Evolutionary conservation across 2,888 invertebrate genomes (phyloP), one percentile per base, ranked within the genome.

Genomic region (Crioceris asparagi): DNA sequence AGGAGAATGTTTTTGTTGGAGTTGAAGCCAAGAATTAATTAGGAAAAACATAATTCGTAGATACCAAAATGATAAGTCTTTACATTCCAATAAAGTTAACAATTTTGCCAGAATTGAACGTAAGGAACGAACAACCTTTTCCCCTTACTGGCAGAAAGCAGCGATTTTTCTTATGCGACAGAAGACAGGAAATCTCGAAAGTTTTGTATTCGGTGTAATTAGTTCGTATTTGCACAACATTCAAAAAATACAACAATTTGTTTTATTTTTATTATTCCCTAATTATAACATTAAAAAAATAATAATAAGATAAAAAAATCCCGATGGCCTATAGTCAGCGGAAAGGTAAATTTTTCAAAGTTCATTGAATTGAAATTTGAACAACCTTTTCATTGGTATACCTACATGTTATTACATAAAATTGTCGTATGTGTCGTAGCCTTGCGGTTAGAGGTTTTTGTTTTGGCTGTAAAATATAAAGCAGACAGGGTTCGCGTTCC

Each of bases 1-100:
- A 38, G 35, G 17, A 31, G 38, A 39, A 39, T 34, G 29, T 47
- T 47, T 41, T 41, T 45, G 35, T 41, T 47, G 33, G 39, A 39
- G 17, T 37, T 46, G 32, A n/a, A 41, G 35, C 14, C 12, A 43
- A 35, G 32, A 40, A 36, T 25, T 45, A 26, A 19, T 29, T n/a
- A 36, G 26, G 10, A 18, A 32, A 29, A 43, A 40, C 25, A 35
- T 35, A 35, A 18, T 39, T 31, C 31, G 30, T 14, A 36, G 31
- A 30, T 31, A 23, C 18, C 32, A 29, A 18, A 27, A 35, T 29
- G 29, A 35, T 19, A 29, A 38, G 38, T 33, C 29, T 27, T 38
- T 38, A 33, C 29, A 36, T 18, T 36, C 17, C 29, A 36, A 36
- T 36, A 36, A 29, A 29, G 17, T 27, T 32, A 32, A 32, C 32